Evolutionary conservation across 1,140 invertebrate species (phyloP).

Genomic region (Carcinoscorpius rotundicauda): DNA sequence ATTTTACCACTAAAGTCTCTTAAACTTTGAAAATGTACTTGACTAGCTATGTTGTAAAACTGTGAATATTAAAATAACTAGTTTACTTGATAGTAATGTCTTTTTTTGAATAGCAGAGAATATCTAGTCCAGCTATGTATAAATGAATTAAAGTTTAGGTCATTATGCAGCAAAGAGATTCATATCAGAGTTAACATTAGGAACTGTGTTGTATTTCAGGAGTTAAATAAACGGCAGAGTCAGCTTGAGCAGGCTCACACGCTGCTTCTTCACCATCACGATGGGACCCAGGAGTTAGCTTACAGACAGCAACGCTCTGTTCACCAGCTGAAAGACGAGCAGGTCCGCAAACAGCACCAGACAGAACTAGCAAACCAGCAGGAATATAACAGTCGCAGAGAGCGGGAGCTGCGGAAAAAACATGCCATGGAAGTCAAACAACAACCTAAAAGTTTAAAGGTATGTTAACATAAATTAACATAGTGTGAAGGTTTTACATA

Average conservation of each 20-base stretch:
- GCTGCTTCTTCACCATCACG: slow-evolving; percentile 92
- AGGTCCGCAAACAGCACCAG: slow-evolving; percentile 69
- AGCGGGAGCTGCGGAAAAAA: slow-evolving; percentile 88
- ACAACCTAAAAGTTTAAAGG: slow-evolving; percentile 96
- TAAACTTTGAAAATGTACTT: no score
- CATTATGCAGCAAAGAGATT: no score
- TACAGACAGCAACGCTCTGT: slow-evolving; percentile 89
- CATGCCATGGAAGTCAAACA: slow-evolving; percentile 95
- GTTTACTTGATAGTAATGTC: background rate
- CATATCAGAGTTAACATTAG: no score
- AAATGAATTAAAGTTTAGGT: background rate
- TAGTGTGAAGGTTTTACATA: no score
- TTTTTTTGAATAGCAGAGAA: background rate
- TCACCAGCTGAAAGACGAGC: slow-evolving; percentile 79
- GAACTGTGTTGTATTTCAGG: slow-evolving; percentile 41
- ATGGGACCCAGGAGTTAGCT: slow-evolving; percentile 91
- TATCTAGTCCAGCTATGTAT: background rate
- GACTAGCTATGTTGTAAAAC: no score
- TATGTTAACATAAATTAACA: slow-evolving; percentile 31
- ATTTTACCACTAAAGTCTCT: no score
- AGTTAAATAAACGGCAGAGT: slow-evolving; percentile 83
- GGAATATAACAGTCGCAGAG: slow-evolving; percentile 87
- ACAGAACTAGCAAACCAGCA: slow-evolving; percentile 92
- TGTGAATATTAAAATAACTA: no score
- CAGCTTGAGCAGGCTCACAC: slow-evolving; percentile 88